These are phyloP conservation scores for Gallinago nigripennis DNA, from an alignment of 2,797 vertebrate genomes.

Conservation along the genomic window DNA sequence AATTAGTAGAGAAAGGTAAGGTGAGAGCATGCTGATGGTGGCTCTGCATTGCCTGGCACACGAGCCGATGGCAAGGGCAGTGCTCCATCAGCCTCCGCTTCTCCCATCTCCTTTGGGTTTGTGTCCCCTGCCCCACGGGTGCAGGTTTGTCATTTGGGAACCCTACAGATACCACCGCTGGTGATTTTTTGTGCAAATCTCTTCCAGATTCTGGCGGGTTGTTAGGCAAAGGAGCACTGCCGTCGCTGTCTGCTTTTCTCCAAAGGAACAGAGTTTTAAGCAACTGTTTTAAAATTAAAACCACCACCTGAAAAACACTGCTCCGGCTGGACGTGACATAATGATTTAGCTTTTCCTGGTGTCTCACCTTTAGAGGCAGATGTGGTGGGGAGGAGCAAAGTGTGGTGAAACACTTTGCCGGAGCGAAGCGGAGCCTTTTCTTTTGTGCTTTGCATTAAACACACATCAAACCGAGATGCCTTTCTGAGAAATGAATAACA, in stretches of 20 bases:
- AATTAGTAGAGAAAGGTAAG: not conserved
- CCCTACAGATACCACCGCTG: rapidly evolving
- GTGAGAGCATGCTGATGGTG: rapidly evolving
- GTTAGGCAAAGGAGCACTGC: not conserved
- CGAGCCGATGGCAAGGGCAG: rapidly evolving
- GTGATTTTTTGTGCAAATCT: not conserved
- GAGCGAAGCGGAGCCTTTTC: not conserved
- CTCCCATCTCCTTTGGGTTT: not conserved
- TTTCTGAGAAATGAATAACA: not conserved
- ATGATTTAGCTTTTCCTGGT: not conserved
- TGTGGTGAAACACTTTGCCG: not conserved
- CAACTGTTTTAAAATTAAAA: not conserved
- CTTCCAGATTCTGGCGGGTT: not conserved
- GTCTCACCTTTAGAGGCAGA: not conserved
- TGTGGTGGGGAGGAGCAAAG: not conserved
- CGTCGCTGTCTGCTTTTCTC: not conserved
- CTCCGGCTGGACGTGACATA: not conserved
- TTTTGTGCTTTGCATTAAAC: not conserved
- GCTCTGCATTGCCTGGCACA: rapidly evolving
- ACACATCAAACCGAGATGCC: not conserved
- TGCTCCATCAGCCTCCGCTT: not conserved
- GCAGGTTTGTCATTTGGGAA: not conserved
- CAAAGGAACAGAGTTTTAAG: not conserved
- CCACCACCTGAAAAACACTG: not conserved
- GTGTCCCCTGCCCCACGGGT: not conserved